Base-by-base conservation (phyloP, 92 coral and sea anemone species). In the Scolanthus callimorphus region DNA sequence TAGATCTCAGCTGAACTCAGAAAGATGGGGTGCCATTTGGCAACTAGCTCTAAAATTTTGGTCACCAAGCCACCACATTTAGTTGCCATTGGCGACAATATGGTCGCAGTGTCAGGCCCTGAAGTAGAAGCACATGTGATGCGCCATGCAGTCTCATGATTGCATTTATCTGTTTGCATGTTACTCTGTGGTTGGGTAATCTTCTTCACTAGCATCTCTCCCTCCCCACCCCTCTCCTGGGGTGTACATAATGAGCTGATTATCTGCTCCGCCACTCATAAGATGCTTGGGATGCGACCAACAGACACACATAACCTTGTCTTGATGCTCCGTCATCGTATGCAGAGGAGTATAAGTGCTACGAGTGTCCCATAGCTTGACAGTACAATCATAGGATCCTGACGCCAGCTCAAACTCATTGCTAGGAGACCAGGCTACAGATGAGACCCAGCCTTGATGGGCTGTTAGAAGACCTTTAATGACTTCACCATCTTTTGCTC, bases 371-470 rank as follows among this genome's bases (percentile, higher is more conserved):
- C 99, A 94, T 25, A 94, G 68, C 50, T 70, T 94, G 34, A 94
- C 90, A 10, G 94, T 80, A n/a, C 62, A 51, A 50, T 94, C 99
- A 56, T 94, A 94, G 6, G 99, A 94, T 31, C 94, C 99, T 39
- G 99, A 94, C 11, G 87, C 83, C 56, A 94, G 69, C 75, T 84
- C 85, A 48, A 63, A 94, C 57, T 88, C 85, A 55, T 62, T 88
- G 44, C 68, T 80, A 39, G 90, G 96, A 52, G 99, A 94, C 99
- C 99, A 94, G 8, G 74, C 86, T 43, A 94, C 91, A 39, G 94
- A 84, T 1, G 99, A 94, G 10, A 94, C 90, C 99, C 99, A 94
- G 34, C 99, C 99, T 31, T 88, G 84, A 34, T 88, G 99, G 31
- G 96, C 88, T 3, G 84, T 81, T 28, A 94, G 74, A 25, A 85